Percentiles rank a stretch among this genome's conserved stretches.
Conservation (phyloP, 2,797 vertebrate species). For the Poecilia picta region DNA sequence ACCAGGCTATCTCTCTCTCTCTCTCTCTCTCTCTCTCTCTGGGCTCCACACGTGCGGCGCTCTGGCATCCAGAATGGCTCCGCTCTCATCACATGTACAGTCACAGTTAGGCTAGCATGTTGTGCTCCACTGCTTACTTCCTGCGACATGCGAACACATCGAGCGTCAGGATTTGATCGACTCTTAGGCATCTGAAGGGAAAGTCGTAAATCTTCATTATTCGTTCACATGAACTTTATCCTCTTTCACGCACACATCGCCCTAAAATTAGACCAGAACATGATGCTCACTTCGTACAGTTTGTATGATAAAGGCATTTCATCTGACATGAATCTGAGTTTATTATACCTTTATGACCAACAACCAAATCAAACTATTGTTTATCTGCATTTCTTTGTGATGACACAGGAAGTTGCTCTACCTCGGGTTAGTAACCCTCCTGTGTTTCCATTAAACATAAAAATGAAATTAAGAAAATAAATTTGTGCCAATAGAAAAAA, state of each 20-base stretch:
- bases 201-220: not conserved
- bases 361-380: not conserved
- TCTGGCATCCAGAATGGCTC: slow-evolving; percentile 31
- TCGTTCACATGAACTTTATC: not conserved
- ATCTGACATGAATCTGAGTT: not conserved
- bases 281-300: not conserved
- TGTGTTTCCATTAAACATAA: no score
- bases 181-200: not conserved
- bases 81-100: slow-evolving; percentile 38
- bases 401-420: not conserved
- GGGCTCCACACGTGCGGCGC: slow-evolving; percentile 49
- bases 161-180: slow-evolving; percentile 1
- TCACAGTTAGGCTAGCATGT: slow-evolving; percentile 31
- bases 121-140: slow-evolving; percentile 23
- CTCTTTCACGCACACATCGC: not conserved
- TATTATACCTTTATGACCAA: not conserved
- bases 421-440: not conserved
- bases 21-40: slow-evolving; percentile 31
- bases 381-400: not conserved
- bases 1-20: slow-evolving; percentile 40
- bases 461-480: no score
- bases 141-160: slow-evolving; percentile 19
- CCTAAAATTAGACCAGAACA: not conserved
- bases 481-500: no score
- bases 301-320: not conserved